Conservation (phyloP, 2,797 vertebrate species). For the Amphiprion clarkii region DNA sequence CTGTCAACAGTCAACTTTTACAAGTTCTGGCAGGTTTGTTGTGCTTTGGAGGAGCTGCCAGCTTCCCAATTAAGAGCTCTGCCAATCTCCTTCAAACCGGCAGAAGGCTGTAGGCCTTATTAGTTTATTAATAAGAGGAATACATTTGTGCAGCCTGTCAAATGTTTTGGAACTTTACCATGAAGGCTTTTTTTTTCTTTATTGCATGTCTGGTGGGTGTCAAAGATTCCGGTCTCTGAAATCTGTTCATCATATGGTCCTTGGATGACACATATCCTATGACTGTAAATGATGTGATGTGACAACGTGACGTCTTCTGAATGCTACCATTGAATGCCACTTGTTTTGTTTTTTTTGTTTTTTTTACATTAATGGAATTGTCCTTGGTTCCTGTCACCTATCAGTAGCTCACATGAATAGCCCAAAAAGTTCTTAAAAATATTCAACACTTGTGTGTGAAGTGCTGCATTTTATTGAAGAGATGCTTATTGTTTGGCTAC, state of each 20-base stretch:
- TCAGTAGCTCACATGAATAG: not conserved
- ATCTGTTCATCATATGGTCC: slow-evolving; percentile 36
- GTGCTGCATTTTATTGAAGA: too few relatives aligned
- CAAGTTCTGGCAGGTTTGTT: slow-evolving; percentile 68
- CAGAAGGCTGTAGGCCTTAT: slow-evolving; percentile 37
- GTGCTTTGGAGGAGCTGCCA: slow-evolving; percentile 68
- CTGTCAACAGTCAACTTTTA: slow-evolving; percentile 73
- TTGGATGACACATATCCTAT: slow-evolving; percentile 5
- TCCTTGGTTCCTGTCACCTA: not conserved
- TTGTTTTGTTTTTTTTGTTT: not conserved
- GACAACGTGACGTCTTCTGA: not conserved
- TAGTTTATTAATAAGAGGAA: slow-evolving; percentile 58
- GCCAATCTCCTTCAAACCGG: slow-evolving; percentile 58
- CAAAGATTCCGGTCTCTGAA: slow-evolving; percentile 14
- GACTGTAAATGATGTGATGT: slow-evolving; percentile 4
- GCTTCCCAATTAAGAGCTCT: slow-evolving; percentile 72
- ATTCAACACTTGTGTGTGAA: not conserved
- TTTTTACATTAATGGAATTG: not conserved
- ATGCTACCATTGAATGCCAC: not conserved
- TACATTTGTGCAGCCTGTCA: slow-evolving; percentile 45
- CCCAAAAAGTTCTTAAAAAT: not conserved
- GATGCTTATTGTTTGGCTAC: too few relatives aligned
- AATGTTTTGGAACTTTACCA: slow-evolving; percentile 32
- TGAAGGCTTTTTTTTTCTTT: not conserved
- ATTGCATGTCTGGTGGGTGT: slow-evolving; percentile 10